A percentile compares a stretch with the other conserved stretches of the same genome.
These are phyloP conservation scores for Netelia melanura DNA, from an alignment of 2,888 invertebrate species.

Conservation along the genomic window DNA sequence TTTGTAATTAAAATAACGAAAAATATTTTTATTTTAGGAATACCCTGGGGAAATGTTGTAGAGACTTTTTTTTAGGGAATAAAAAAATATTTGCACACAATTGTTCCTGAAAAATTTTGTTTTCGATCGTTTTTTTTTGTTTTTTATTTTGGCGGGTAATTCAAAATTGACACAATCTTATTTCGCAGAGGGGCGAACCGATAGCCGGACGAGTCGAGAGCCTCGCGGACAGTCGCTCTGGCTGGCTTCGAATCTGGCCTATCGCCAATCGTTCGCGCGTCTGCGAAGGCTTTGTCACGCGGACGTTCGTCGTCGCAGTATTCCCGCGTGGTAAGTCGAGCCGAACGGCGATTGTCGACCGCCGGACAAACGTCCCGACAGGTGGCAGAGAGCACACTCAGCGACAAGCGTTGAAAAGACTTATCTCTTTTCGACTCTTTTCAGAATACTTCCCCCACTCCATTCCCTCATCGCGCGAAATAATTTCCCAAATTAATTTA, in stretches of 20 bases:
- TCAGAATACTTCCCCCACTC: too few species aligned
- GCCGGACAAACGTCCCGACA: conserved; percentile 75
- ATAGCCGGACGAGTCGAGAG: conserved; percentile 31
- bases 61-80: too few species aligned
- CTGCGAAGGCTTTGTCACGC: conserved; percentile 57
- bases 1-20: neutral
- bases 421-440: too few species aligned
- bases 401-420: conserved; percentile 44
- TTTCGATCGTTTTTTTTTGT: too few species aligned
- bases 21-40: too few species aligned
- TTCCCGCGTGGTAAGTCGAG: conserved; percentile 71
- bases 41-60: too few species aligned
- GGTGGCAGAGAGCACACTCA: conserved; percentile 72
- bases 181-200: neutral
- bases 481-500: neutral
- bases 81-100: too few species aligned
- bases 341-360: conserved; percentile 74
- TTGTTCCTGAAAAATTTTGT: too few species aligned
- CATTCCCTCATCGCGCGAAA: too few species aligned
- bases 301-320: conserved; percentile 48
- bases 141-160: too few species aligned
- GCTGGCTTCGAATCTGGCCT: conserved; percentile 65
- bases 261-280: conserved; percentile 68
- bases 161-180: too few species aligned
- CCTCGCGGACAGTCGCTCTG: conserved; percentile 35